Evolutionary conservation across 1,140 invertebrate genomes (phyloP).

Genomic region (Lamellibrachia luymesi): DNA sequence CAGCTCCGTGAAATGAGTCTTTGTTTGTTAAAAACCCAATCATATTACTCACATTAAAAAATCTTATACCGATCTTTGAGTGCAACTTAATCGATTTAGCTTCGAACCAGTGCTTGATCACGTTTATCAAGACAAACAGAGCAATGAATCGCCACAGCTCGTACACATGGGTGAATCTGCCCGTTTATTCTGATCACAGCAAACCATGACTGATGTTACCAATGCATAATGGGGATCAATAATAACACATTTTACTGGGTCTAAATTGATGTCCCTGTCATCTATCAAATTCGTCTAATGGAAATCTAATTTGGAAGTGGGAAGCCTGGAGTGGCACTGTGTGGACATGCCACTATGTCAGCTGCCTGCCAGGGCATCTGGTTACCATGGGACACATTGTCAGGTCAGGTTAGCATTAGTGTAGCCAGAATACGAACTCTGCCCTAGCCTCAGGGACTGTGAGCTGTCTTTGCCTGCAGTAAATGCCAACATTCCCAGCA

Average conservation of each 20-base stretch:
- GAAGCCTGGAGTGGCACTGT: background rate
- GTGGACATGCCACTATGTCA: background rate
- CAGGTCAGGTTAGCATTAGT: no score
- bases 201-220: background rate
- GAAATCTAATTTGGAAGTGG: background rate
- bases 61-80: background rate
- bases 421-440: no score
- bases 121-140: background rate
- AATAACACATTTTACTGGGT: background rate
- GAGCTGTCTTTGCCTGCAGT: no score
- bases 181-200: background rate
- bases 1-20: background rate
- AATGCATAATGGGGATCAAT: background rate
- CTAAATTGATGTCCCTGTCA: background rate
- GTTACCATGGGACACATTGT: no score
- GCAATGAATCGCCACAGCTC: background rate
- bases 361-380: no score
- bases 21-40: background rate
- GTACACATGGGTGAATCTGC: background rate
- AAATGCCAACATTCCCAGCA: no score
- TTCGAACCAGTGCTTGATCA: background rate
- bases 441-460: no score
- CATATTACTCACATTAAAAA: background rate
- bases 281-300: background rate
- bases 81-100: background rate